Conservation (phyloP, 2,888 invertebrate genomes). For the Drosophila barbarae region DNA sequence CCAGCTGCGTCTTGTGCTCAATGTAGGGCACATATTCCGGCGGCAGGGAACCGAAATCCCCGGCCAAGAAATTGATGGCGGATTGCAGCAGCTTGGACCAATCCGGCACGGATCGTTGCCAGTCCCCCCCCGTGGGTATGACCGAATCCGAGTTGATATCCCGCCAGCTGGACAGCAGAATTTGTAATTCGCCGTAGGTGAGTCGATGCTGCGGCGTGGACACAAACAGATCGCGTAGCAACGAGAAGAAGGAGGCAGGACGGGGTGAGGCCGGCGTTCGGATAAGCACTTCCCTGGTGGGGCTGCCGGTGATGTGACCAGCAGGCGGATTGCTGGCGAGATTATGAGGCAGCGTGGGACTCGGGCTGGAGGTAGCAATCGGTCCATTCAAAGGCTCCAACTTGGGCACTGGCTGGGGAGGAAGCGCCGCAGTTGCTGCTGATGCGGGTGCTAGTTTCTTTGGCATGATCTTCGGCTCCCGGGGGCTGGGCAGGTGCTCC, state of each 20-base stretch:
- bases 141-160: constrained; percentile 67
- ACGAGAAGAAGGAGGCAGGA: constrained; percentile 88
- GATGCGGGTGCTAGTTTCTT: constrained; percentile 28
- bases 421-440: not conserved
- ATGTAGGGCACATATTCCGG: constrained; percentile 94
- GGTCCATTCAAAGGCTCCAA: constrained; percentile 61
- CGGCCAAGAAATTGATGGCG: constrained; percentile 90
- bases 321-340: constrained; percentile 27
- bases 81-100: constrained; percentile 88
- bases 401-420: constrained; percentile 56
- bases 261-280: constrained; percentile 81
- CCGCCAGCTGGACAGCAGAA: constrained; percentile 87
- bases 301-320: constrained; percentile 61
- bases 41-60: constrained; percentile 89
- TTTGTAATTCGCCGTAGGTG: constrained; percentile 87
- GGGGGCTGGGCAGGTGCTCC: constrained; percentile 35
- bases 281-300: constrained; percentile 70
- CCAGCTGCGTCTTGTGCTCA: constrained; percentile 87
- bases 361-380: constrained; percentile 11
- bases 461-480: constrained; percentile 21
- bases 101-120: constrained; percentile 80
- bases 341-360: constrained; percentile 26
- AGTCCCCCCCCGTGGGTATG: constrained; percentile 81
- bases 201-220: constrained; percentile 92
- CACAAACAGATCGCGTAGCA: constrained; percentile 92